Evolutionary conservation across 2,113 vertebrate species (phyloP).

Genomic region (Notarius quadriscutis): DNA sequence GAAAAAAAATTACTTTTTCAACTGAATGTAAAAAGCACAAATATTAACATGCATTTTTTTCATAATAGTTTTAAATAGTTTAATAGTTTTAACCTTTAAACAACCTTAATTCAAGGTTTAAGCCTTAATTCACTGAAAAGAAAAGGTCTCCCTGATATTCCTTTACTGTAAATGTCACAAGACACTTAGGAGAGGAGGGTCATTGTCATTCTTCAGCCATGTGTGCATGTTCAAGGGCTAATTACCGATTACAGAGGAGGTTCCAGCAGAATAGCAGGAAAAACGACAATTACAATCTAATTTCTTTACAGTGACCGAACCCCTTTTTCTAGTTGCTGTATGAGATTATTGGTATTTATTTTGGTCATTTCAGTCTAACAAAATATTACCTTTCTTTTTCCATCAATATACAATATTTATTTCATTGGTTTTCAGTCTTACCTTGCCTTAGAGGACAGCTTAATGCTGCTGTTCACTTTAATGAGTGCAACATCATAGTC

Average conservation of each 20-base stretch:
- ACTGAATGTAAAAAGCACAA: no score
- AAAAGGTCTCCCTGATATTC: not conserved
- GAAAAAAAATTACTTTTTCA: no score
- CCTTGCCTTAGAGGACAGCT: constrained; percentile 66
- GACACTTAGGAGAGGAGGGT: not conserved
- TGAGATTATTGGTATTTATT: not conserved
- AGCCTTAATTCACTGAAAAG: not conserved
- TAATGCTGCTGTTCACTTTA: constrained; percentile 62
- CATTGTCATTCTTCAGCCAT: not conserved
- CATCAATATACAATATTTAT: not conserved
- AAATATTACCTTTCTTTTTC: not conserved
- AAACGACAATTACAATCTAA: not conserved
- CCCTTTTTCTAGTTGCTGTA: not conserved
- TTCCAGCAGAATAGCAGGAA: not conserved
- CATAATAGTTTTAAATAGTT: no score
- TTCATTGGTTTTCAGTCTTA: constrained; percentile 51
- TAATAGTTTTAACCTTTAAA: not conserved
- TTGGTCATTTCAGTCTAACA: not conserved
- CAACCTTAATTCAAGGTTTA: not conserved
- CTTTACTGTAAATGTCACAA: not conserved
- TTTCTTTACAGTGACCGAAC: not conserved
- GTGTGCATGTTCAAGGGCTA: not conserved
- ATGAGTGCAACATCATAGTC: constrained; percentile 84
- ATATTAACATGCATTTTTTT: no score
- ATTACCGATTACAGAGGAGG: not conserved